phyloP scores from a whole-genome alignment of 2,888 invertebrate genomes.

The Platycheirus rosarum region DNA sequence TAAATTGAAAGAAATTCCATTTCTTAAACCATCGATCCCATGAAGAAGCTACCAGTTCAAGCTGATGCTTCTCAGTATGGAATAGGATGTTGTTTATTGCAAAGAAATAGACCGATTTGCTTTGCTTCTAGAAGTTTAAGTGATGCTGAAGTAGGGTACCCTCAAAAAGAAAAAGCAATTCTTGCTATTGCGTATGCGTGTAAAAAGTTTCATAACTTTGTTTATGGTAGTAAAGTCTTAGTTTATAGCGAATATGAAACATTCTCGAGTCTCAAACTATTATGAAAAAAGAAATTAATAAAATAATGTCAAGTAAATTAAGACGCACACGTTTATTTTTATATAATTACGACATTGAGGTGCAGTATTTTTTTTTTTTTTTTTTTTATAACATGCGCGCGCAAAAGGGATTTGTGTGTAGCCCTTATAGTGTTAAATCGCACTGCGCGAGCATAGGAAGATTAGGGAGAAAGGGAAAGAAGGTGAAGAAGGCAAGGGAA shows the following conservation, averaged over 20 bases:
- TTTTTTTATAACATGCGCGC: too few relatives aligned
- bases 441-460: too few relatives aligned
- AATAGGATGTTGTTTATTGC: too few relatives aligned
- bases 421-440: too few relatives aligned
- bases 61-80: slow-evolving; percentile 25
- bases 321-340: slow-evolving; percentile 16
- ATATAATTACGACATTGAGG: too few relatives aligned
- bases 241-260: slow-evolving; percentile 15
- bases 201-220: too few relatives aligned
- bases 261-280: slow-evolving; percentile 6
- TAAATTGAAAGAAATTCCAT: too few relatives aligned
- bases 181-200: not conserved
- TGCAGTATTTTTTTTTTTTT: too few relatives aligned
- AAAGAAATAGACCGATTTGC: not conserved
- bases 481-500: too few relatives aligned
- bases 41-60: slow-evolving; percentile 5
- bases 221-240: slow-evolving; percentile 11
- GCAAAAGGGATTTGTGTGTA: too few relatives aligned
- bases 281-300: slow-evolving; percentile 26
- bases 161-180: slow-evolving; percentile 9
- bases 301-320: slow-evolving; percentile 18
- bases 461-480: too few relatives aligned
- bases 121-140: slow-evolving; percentile 19
- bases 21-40: slow-evolving; percentile 3
- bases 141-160: slow-evolving; percentile 5